phyloP scores from a whole-genome alignment of 2,797 vertebrate genomes.

The Poeciliopsis infans region DNA sequence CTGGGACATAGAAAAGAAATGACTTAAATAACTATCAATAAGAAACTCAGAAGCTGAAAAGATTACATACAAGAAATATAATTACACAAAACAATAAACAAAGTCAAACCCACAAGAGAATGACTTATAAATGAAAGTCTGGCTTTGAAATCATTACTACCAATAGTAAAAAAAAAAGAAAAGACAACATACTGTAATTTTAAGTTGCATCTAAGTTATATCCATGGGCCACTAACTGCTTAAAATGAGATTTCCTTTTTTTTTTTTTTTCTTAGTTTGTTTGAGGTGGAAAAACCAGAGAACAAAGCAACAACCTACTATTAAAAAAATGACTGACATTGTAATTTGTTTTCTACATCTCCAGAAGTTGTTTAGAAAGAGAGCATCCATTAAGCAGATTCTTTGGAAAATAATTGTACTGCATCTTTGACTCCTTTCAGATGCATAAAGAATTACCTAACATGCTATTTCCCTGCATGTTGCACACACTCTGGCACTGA shows the following conservation, averaged over 20 bases:
- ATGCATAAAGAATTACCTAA: conserved; percentile 14
- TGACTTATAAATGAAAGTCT: not conserved
- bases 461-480: conserved; percentile 14
- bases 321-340: not conserved
- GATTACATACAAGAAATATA: not conserved
- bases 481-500: conserved; percentile 20
- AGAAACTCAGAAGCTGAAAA: not conserved
- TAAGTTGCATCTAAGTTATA: not conserved
- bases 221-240: not conserved
- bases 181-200: not conserved
- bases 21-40: not conserved
- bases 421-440: conserved; percentile 3
- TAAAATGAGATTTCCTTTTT: not conserved
- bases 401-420: conserved; percentile 12
- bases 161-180: not conserved
- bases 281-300: not conserved
- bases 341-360: not conserved
- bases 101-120: not conserved
- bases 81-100: not conserved
- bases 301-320: not conserved
- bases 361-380: not conserved
- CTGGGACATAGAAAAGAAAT: not conserved
- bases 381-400: not conserved
- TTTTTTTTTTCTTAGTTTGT: not conserved
- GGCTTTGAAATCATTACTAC: not conserved